phyloP scores from a whole-genome alignment of 2,797 vertebrate species.

The Crocodylus rhombifer region DNA sequence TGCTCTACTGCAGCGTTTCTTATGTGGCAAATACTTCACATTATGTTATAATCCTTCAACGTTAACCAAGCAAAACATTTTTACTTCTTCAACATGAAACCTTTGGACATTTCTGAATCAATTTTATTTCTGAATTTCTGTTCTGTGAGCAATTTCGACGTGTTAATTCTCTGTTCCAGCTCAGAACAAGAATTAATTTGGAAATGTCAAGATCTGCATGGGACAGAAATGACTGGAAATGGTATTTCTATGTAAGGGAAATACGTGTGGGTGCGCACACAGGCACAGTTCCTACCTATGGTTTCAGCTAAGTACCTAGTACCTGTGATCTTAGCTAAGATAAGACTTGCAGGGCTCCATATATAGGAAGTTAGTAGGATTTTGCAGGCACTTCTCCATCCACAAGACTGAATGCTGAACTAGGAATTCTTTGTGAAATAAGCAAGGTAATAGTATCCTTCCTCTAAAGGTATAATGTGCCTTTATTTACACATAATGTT shows the following conservation, averaged over 20 bases:
- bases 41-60: background rate
- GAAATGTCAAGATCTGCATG: rapidly evolving
- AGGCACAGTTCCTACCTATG: background rate
- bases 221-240: background rate
- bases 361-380: background rate
- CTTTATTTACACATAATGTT: background rate
- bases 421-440: background rate
- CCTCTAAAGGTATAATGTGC: background rate
- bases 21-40: background rate
- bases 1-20: background rate
- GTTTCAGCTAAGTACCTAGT: background rate
- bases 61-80: background rate
- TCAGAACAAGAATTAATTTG: background rate
- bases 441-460: background rate
- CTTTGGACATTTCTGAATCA: background rate
- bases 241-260: background rate
- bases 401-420: background rate
- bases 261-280: background rate
- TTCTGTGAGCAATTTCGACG: background rate
- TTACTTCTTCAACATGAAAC: background rate
- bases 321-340: background rate
- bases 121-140: background rate
- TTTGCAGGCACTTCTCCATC: background rate
- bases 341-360: background rate
- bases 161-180: background rate